phyloP scores from a whole-genome alignment of 2,888 invertebrate species.

The Pollenia angustigena region DNA sequence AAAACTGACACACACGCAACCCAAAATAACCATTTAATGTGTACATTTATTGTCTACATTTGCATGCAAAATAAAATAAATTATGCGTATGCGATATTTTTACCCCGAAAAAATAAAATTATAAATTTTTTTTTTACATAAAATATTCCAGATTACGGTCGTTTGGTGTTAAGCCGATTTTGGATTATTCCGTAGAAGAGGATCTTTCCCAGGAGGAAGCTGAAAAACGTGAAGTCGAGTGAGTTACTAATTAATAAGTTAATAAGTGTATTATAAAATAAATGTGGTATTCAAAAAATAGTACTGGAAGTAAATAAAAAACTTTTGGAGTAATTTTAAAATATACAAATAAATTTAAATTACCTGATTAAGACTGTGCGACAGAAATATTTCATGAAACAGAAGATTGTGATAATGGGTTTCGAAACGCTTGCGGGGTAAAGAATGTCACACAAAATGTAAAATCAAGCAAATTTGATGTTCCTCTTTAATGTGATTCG shows the following conservation, averaged over 20 bases:
- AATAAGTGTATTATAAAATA: not conserved
- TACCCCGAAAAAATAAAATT: not conserved
- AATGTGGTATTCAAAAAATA: not conserved
- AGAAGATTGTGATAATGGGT: no score
- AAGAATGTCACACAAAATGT: no score
- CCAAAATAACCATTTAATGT: not conserved
- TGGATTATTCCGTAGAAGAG: constrained; percentile 99
- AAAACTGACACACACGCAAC: not conserved
- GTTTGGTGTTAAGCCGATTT: constrained; percentile 99
- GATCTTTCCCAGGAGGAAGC: constrained; percentile 97
- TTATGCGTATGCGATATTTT: not conserved
- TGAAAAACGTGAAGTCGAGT: constrained; percentile 97
- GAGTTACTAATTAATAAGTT: constrained; percentile 82
- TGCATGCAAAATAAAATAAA: constrained; percentile 35
- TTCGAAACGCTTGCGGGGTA: no score
- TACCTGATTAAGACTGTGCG: no score
- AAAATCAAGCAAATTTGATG: no score
- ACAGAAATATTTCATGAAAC: no score
- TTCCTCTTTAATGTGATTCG: no score
- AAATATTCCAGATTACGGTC: constrained; percentile 88
- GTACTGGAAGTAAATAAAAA: not conserved
- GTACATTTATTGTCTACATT: not conserved
- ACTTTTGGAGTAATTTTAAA: not conserved
- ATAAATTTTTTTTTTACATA: not conserved
- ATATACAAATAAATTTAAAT: no score